A percentile compares a stretch with the other conserved stretches of the same genome.
phyloP scores from a whole-genome alignment of 92 coral and sea anemone genomes.

The Parazoanthus darwini region DNA sequence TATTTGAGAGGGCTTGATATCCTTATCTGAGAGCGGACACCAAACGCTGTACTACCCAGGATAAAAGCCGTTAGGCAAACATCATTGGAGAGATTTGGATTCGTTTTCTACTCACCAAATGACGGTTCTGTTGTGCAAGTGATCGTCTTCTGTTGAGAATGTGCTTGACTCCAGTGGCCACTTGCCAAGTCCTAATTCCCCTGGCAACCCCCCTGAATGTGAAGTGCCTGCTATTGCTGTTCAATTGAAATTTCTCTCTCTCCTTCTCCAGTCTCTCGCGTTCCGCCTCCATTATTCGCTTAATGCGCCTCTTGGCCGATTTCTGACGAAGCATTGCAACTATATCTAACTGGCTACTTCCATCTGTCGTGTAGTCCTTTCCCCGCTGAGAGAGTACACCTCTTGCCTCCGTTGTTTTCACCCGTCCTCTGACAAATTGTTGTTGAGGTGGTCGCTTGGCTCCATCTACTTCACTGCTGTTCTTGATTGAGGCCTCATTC shows the following conservation, averaged over 20 bases:
- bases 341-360: slow-evolving; percentile 12
- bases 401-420: background rate
- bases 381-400: slow-evolving; percentile 61
- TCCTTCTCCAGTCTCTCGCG: slow-evolving; percentile 55
- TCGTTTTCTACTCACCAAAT: background rate
- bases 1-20: too few relatives aligned
- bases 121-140: slow-evolving; percentile 15
- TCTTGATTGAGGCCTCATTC: slow-evolving; percentile 40
- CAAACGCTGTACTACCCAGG: too few relatives aligned
- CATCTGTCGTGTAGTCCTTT: slow-evolving; percentile 43
- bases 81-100: background rate
- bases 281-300: slow-evolving; percentile 72
- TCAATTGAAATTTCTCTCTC: slow-evolving; percentile 18
- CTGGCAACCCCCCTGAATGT: slow-evolving; percentile 53
- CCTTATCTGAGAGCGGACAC: too few relatives aligned
- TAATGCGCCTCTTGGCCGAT: slow-evolving; percentile 72
- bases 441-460: background rate
- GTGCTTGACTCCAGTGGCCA: slow-evolving; percentile 53
- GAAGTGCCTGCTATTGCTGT: background rate
- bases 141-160: slow-evolving; percentile 63
- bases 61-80: too few relatives aligned
- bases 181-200: slow-evolving; percentile 53
- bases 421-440: background rate
- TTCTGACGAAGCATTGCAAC: slow-evolving; percentile 60
- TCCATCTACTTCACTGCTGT: background rate